Conservation (phyloP, 2,113 vertebrate species). For the Egretta garzetta region DNA sequence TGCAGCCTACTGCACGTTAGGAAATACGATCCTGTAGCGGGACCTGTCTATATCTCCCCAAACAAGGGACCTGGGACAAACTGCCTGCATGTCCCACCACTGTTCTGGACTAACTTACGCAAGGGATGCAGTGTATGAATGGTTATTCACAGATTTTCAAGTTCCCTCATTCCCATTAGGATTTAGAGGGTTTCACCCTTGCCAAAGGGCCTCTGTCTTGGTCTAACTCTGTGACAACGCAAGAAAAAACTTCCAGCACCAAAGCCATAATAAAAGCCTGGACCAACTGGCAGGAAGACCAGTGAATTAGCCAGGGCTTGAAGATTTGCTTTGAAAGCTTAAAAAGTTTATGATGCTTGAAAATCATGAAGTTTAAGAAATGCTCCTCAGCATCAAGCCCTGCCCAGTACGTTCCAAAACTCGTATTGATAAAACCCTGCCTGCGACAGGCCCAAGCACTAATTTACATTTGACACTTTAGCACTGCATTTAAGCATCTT, state of each 20-base stretch:
- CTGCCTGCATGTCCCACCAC: background rate
- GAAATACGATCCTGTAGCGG: background rate
- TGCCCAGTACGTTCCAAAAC: background rate
- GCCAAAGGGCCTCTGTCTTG: background rate
- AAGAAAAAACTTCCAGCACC: background rate
- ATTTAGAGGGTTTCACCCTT: background rate
- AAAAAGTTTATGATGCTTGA: background rate
- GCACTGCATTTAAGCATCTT: background rate
- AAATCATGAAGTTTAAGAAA: background rate
- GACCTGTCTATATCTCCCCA: background rate
- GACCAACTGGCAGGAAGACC: background rate
- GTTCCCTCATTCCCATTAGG: background rate
- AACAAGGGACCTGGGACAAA: background rate
- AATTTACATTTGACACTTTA: background rate
- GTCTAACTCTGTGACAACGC: background rate
- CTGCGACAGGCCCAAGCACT: background rate
- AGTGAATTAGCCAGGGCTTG: background rate
- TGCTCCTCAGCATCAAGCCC: background rate
- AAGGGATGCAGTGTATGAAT: background rate
- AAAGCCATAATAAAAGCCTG: background rate
- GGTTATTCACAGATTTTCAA: background rate
- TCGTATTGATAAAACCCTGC: background rate
- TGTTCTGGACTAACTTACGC: background rate
- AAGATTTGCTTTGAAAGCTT: background rate
- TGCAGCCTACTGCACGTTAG: background rate